Evolutionary conservation across 2,888 invertebrate species (phyloP).

Genomic region (Athrips mouffetella): DNA sequence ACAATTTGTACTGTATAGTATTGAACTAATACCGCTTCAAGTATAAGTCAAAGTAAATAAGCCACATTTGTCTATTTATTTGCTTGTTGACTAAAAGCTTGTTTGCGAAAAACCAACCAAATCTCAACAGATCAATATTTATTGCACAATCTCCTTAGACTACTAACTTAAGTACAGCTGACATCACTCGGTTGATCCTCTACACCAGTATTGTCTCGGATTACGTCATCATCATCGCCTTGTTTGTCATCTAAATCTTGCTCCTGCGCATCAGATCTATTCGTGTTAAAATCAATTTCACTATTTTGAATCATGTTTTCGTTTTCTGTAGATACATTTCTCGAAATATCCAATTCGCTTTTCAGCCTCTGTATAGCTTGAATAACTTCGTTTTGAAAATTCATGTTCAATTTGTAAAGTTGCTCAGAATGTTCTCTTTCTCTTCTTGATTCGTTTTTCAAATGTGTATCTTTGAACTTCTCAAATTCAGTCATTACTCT

Average conservation of each 20-base stretch:
- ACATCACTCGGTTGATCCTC: slow-evolving; percentile 13
- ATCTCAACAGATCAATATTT: too few relatives aligned
- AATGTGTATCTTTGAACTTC: slow-evolving; percentile 64
- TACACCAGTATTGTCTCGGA: slow-evolving; percentile 16
- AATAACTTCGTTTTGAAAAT: slow-evolving; percentile 67
- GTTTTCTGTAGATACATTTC: slow-evolving; percentile 43
- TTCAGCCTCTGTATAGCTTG: slow-evolving; percentile 65
- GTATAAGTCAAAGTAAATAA: not conserved
- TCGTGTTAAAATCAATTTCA: slow-evolving; percentile 53
- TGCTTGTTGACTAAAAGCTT: too few relatives aligned
- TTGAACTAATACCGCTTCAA: too few relatives aligned
- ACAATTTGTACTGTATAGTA: too few relatives aligned
- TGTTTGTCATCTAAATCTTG: slow-evolving; percentile 27
- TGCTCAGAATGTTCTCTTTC: slow-evolving; percentile 71
- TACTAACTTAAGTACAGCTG: slow-evolving; percentile 25
- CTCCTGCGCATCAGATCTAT: slow-evolving; percentile 28
- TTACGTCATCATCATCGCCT: slow-evolving; percentile 27
- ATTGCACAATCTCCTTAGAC: not conserved
- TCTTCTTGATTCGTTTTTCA: slow-evolving; percentile 60
- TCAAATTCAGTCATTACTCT: slow-evolving; percentile 67
- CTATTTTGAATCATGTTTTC: slow-evolving; percentile 31
- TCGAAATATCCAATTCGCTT: slow-evolving; percentile 63
- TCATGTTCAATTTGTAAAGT: slow-evolving; percentile 67
- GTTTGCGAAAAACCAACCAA: too few relatives aligned
- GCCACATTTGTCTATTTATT: too few relatives aligned